Evolutionary conservation across 2,113 vertebrate genomes (phyloP).

Genomic region (Crotalus horridus): DNA sequence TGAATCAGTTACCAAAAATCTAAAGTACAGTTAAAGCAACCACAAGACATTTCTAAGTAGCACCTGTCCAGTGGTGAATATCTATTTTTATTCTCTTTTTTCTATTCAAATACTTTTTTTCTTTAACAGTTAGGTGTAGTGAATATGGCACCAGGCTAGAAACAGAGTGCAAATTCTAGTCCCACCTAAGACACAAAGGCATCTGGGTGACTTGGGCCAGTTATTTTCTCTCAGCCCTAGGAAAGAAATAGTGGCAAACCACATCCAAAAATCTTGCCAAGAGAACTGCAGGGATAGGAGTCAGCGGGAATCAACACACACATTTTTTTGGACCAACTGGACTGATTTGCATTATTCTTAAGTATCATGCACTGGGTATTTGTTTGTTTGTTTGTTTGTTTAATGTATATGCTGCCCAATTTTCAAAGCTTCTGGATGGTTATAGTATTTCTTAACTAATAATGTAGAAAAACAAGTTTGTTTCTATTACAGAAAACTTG

Average conservation of each 20-base stretch:
- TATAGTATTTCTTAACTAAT: neutral
- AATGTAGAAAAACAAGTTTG: constrained; percentile 35
- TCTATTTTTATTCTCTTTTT: neutral
- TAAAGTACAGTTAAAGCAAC: neutral
- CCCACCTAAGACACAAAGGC: neutral
- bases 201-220: neutral
- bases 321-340: neutral
- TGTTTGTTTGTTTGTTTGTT: neutral
- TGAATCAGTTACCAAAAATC: neutral
- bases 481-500: constrained; percentile 82
- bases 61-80: neutral
- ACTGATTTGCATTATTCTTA: neutral
- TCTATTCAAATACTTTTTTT: constrained; percentile 6
- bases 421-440: neutral
- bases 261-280: neutral
- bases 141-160: neutral
- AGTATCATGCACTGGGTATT: neutral
- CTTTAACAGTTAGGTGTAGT: neutral
- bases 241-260: neutral
- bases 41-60: neutral
- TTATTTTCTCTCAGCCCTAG: neutral
- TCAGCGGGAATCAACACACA: neutral
- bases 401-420: neutral
- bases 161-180: neutral
- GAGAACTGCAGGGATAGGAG: neutral